phyloP scores from a whole-genome alignment of 2,797 vertebrate genomes.

The Steatocranus sp. region DNA sequence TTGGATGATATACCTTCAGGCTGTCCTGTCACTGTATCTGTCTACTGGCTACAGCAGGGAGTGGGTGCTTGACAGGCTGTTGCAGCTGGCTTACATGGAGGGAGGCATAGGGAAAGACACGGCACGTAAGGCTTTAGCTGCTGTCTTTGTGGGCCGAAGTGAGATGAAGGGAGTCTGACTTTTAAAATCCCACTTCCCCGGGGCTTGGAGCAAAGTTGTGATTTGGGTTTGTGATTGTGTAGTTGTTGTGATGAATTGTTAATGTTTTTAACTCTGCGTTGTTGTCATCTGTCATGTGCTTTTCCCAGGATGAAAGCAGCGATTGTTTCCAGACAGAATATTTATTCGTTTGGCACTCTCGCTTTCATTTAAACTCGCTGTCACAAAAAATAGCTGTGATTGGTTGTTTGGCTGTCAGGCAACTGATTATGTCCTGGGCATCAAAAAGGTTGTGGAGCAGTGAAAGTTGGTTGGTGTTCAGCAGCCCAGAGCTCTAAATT shows the following conservation, averaged over 20 bases:
- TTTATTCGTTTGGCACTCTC: background rate
- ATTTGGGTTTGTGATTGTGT: background rate
- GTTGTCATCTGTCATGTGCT: background rate
- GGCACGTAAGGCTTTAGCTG: slow-evolving; percentile 15
- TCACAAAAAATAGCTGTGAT: background rate
- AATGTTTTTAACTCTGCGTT: background rate
- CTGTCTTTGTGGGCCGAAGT: slow-evolving; percentile 30
- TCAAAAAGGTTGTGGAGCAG: background rate
- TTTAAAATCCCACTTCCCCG: background rate
- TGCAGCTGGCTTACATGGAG: background rate
- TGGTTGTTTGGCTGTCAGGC: background rate
- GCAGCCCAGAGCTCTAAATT: background rate
- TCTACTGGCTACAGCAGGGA: background rate
- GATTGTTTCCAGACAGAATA: background rate
- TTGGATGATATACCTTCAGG: slow-evolving; percentile 2
- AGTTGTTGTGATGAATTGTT: background rate
- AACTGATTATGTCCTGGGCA: background rate
- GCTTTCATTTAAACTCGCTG: background rate
- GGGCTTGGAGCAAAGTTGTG: background rate
- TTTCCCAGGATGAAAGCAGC: background rate
- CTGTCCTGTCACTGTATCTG: slow-evolving; percentile 11
- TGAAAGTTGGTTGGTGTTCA: background rate
- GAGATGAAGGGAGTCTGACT: background rate
- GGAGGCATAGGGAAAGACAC: background rate
- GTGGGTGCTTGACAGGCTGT: background rate